Evolutionary conservation across 2,797 vertebrate species (phyloP), one percentile per base, ranked within the genome.

Genomic region (Melanotaenia nigrans): DNA sequence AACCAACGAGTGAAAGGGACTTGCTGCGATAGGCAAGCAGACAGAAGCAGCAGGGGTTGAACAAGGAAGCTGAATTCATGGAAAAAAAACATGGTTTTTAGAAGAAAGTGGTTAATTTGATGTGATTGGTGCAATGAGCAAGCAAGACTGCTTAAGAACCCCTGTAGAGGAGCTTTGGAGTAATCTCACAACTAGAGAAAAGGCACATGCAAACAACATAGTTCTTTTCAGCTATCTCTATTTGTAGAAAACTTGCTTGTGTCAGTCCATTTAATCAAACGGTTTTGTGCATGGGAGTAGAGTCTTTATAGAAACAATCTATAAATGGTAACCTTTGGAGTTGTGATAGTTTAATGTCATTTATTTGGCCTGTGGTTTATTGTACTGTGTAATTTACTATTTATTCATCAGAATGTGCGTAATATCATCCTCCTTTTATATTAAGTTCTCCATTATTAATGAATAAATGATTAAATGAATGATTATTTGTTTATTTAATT

Each of bases 41-140:
- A 77, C 66, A 58, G 75, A 81, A 61, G 70, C 84, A 75, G 78
- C 40, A 33, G 83, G 83, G 73, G 69, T 38, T 25, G 1, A 32
- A 69, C 36, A 24, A 58, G 55, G 68, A 78, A 75, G 61, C 30
- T 53, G 25, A 78, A 40, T 71, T 83, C 57, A 63, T 10, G n/a
- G 66, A 65, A 47, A 68, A 81, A 80, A 55, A 2, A 5, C 58
- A 33, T 59, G 58, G 61, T 76, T 67, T 64, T 49, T 1, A 40
- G 61, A 82, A 79, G 63, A 40, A 82, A 78, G 70, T 65, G 60
- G 80, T 77, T 78, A 55, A 81, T 85, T 83, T 90, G 90, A 93
- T 87, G 89, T 93, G 87, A 92, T 90, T 68, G 89, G 75, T 71
- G 56, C 90, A 93, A 92, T 88, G 85, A 92, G 90, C 58, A 59